Base-by-base conservation (phyloP, 2,888 invertebrate species). In the Tanaodytes sp. region DNA sequence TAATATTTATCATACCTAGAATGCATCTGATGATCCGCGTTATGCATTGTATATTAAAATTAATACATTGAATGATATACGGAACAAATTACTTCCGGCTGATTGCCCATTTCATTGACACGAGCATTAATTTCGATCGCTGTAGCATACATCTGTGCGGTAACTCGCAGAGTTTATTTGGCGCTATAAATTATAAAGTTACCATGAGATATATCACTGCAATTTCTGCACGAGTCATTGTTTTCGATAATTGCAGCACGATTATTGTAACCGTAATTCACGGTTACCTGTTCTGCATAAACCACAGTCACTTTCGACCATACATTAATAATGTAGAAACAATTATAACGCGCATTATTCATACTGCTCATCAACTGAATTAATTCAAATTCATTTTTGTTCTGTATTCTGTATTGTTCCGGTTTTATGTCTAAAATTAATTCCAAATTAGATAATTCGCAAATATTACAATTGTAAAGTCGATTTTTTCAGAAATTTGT, bases 151-250 rank as follows among this genome's bases (percentile, higher is more conserved):
- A 62, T 46, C 39, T 52, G 54, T n/a, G n/a, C n/a, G n/a, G n/a
- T n/a, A n/a, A n/a, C n/a, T n/a, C 39, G 51, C 30, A 18, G 43
- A 61, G 51, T 61, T 59, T 51, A 59, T 59, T 59, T 43, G 49
- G 23, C 31, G 33, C 30, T 40, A 49, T 49, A 49, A 59, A 48
- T 59, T 33, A 42, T 42, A 59, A 55, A 55, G 39, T 48, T 39
- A 27, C 57, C 30, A 39, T 30, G 57, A 33, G 30, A 46, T 46
- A 58, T 58, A 58, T 18, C 23, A 16, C 37, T 37, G 37, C 27
- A 57, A 45, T 57, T 57, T 23, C 46, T 37, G 45, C 27, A 31
- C 33, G 23, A 45, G 46, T 45, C 57, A 46, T 57, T 18, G 57
- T 57, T 57, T 46, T 37, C 46, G 37, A 57, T 57, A 46, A 46